A percentile compares a stretch with the other conserved stretches of the same genome.
Conservation (phyloP, 2,797 vertebrate species). For the Pagetopsis macropterus region DNA sequence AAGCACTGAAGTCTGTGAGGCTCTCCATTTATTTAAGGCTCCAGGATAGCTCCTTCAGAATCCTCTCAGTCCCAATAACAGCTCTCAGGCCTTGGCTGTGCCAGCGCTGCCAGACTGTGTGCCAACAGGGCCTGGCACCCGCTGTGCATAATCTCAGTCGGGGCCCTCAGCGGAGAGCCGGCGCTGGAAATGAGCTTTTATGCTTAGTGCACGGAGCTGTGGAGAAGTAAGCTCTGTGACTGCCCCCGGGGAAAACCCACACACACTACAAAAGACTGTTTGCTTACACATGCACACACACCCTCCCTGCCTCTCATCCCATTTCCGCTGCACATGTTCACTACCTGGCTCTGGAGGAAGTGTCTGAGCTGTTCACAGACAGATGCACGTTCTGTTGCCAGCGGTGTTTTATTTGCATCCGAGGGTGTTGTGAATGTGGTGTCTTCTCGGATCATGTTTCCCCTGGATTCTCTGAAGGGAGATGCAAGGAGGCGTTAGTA, state of each 20-base stretch:
- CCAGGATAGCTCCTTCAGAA: conserved; percentile 58
- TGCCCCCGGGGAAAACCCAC: conserved; percentile 70
- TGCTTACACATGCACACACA: conserved; percentile 64
- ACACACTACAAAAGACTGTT: conserved; percentile 73
- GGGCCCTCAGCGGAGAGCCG: conserved; percentile 68
- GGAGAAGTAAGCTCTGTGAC: conserved; percentile 62
- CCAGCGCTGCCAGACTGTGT: conserved; percentile 63
- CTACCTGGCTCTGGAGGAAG: conserved; percentile 72
- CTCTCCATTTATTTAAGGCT: conserved; percentile 61
- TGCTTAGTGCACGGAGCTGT: conserved; percentile 72
- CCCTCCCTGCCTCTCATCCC: conserved; percentile 61
- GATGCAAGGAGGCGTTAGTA: conserved; percentile 60
- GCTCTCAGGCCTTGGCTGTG: conserved; percentile 70
- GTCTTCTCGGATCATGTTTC: conserved; percentile 61
- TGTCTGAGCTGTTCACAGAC: conserved; percentile 72
- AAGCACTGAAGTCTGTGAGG: conserved; percentile 29
- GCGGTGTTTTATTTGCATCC: conserved; percentile 65
- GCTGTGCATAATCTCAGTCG: conserved; percentile 74
- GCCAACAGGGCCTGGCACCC: conserved; percentile 71
- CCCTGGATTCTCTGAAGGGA: conserved; percentile 64
- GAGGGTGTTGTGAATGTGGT: conserved; percentile 58
- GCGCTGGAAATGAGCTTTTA: conserved; percentile 79
- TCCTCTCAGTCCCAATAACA: conserved; percentile 71
- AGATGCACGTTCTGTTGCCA: conserved; percentile 66
- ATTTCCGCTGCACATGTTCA: conserved; percentile 70